Base-by-base conservation (phyloP, 37 sponge, comb jelly and placozoan species). In the Ephydatia muelleri region DNA sequence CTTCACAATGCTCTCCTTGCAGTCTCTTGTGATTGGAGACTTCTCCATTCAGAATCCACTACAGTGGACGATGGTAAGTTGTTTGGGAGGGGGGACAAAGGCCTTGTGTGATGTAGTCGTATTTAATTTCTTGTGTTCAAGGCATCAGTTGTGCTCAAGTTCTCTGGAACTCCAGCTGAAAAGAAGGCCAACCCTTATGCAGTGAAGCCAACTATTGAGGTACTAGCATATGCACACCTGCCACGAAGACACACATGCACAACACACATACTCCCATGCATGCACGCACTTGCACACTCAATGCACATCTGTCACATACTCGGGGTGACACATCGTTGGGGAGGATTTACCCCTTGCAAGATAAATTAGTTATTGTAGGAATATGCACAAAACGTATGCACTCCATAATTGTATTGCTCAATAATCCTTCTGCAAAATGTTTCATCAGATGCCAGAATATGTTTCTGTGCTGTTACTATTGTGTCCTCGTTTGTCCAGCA, bases 21-120 rank as follows among this genome's bases (percentile, higher is more conserved):
- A 88, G 89, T 49, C 73, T 65, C 83, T 94, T 19, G 64, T 94
- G 23, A 38, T 94, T 64, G 95, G 95, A 29, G 95, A 91, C 71
- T 80, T 84, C 77, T 76, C 92, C 6, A 49, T 91, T 0, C 89
- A 91, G 49, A 91, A 91, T 30, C 86, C 95, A 23, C 80, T 94
- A 1, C 76, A 81, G 43, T 94, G 95, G 95, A 36, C 83, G 14
- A 65, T 94, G 21, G 89, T 91, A 68, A 78, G 91, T 80, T 40
- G 30, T 4, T 86, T 22, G n/a, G 14, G 38, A 38, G 5, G 26
- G 5, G 39, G 13, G 69, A 5, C 38, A 25, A 40, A 25, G 69
- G 1, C 3, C 37, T 23, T 35, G 71, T 68, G 37, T 68, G 47
- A 11, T 43, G n/a, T n/a, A n/a, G n/a, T n/a, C n/a, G n/a, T n/a